Base-by-base conservation (phyloP, 2,113 vertebrate genomes). In the Drymodes brunneopygia region DNA sequence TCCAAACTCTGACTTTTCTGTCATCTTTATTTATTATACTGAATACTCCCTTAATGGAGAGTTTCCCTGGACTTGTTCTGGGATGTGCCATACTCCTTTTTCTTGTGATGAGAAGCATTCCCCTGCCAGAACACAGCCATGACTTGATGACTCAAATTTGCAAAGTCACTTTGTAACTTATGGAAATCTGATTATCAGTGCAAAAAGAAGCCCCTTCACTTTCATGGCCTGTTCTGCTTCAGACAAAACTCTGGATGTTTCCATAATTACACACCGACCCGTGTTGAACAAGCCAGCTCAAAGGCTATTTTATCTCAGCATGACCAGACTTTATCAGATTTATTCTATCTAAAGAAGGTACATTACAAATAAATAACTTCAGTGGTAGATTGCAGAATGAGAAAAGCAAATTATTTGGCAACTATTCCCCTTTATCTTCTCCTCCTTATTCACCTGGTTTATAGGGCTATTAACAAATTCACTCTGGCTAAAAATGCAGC, bases 401-500 rank as follows among this genome's bases (percentile, higher is more conserved):
- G 78, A 81, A 91, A 91, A 89, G 61, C 40, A 86, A 79, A 91
- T 79, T 86, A 67, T 91, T 91, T 94, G 60, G 38, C 24, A 44
- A 45, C 9, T 27, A 36, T 86, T 74, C 48, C 27, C 18, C 13
- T 24, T 78, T 75, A n/a, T 67, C 35, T 86, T 85, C 62, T 86
- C 16, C 48, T 81, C n/a, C 48, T 94, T 74, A 74, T 38, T 85
- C 36, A 79, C 40, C 35, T 11, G 6, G 57, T 93, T 92, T 81
- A 92, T 23, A 60, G 51, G 28, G 23, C 31, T 60, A 24, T 86
- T 91, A 89, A 65, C 1, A 3, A 84, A 62, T 12, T 44, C 28
- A 74, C 15, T 35, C 64, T 31, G 64, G 40, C 80, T 92, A 25
- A 56, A 90, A 86, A 27, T 18, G 23, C 33, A 47, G 56, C 47